phyloP scores from a whole-genome alignment of 2,113 vertebrate genomes.

The Grallaria varia region DNA sequence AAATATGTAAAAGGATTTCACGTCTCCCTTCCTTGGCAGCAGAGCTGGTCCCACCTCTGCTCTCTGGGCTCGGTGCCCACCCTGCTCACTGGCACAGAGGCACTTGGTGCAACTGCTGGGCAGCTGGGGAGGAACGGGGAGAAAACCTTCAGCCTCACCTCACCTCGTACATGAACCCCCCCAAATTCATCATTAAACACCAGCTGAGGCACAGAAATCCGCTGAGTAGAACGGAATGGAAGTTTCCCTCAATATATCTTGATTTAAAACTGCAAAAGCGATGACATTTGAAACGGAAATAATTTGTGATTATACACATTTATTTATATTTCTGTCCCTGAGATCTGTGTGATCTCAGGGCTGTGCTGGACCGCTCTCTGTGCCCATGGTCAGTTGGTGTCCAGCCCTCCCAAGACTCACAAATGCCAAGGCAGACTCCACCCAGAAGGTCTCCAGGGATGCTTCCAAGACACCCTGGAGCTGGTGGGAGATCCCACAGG shows the following conservation, averaged over 20 bases:
- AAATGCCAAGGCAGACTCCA: neutral
- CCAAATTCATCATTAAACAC: neutral
- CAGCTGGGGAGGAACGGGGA: neutral
- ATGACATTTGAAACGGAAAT: neutral
- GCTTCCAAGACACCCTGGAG: neutral
- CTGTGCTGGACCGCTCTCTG: neutral
- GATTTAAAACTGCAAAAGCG: neutral
- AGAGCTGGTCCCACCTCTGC: neutral
- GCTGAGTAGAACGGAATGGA: neutral
- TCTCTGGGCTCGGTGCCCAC: neutral
- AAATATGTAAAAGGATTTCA: neutral
- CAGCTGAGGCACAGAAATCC: neutral
- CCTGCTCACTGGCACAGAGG: neutral
- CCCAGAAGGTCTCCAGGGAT: neutral
- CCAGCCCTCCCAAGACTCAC: neutral
- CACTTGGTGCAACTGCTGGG: neutral
- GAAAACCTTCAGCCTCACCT: neutral
- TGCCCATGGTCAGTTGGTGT: neutral
- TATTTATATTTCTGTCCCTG: neutral
- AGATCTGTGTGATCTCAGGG: neutral
- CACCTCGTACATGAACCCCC: neutral
- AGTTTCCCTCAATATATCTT: neutral
- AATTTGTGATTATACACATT: neutral
- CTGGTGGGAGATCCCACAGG: neutral
- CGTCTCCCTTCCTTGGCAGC: neutral